Evolutionary conservation across 1,140 invertebrate species (phyloP), one percentile per base, ranked within the genome.

Genomic region (Dreissena rostriformis): DNA sequence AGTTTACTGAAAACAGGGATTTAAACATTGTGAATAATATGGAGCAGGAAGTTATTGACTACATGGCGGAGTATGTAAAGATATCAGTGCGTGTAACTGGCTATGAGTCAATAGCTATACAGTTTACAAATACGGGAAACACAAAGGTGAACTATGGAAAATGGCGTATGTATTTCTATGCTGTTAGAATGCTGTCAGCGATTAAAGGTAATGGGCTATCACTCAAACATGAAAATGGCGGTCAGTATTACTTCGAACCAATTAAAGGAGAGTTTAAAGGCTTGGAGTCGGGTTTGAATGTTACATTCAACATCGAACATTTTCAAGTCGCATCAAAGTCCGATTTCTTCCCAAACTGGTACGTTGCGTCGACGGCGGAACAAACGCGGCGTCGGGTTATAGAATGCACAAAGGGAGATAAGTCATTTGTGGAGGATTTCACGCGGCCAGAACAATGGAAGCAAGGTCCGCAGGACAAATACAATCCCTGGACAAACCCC

Each of bases 121-220:
- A 61, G 5, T 68, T 92, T n/a, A 89, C 85, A 51, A 92, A 92
- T 81, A 83, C 52, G 11, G 91, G 91, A 2, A 14, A 53, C 17
- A 57, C 72, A 15, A 14, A 82, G 0, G 84, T 90, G 7, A 73
- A 71, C n/a, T 52, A 22, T 11, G 55, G 71, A 22, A 86, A 84
- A 12, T 92, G 91, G 91, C 77, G 39, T 12, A 86, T 92, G 52
- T 88, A 86, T 61, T 89, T 91, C 65, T 86, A 81, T 65, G 86
- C 87, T 66, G 82, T 88, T n/a, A 84, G 87, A 2, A 19, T 52
- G 11, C 52, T 85, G 1, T 22, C 77, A 10, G 72, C 72, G 19
- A 55, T 65, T 14, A 19, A 73, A n/a, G 51, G 15, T 17, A 22
- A 14, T 17, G 73, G 82, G 0, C 51, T 84, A 22, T 19, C 29